These are phyloP conservation scores for Poeciliopsis retropinna DNA, from an alignment of 2,113 vertebrate species.

Conservation along the genomic window DNA sequence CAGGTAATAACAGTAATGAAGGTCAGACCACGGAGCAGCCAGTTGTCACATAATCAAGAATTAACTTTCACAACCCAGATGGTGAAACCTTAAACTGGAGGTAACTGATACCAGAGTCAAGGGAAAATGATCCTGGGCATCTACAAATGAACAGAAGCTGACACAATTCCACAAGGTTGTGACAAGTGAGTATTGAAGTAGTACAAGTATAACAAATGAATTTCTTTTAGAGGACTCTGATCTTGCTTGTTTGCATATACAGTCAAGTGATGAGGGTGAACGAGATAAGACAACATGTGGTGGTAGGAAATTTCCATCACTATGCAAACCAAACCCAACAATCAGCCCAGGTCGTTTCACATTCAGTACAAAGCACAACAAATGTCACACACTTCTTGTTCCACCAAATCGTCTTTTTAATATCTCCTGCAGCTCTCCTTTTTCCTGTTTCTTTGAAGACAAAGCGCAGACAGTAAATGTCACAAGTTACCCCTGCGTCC, in stretches of 20 bases:
- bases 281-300: constrained; percentile 1
- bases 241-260: constrained; percentile 49
- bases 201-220: constrained; percentile 26
- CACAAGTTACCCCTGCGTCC: constrained; percentile 31
- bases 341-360: not conserved
- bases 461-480: constrained; percentile 57
- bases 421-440: constrained; percentile 29
- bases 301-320: constrained; percentile 42
- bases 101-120: constrained; percentile 51
- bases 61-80: constrained; percentile 49
- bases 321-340: constrained; percentile 1
- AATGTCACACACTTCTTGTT: not conserved
- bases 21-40: constrained; percentile 43
- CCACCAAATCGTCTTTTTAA: not conserved
- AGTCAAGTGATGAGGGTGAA: constrained; percentile 33
- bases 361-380: constrained; percentile 7
- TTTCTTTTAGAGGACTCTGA: constrained; percentile 5
- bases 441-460: constrained; percentile 43
- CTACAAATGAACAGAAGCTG: constrained; percentile 30
- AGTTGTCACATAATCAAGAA: constrained; percentile 43
- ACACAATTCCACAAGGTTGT: constrained; percentile 10
- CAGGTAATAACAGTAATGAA: not conserved
- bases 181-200: constrained; percentile 31
- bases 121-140: constrained; percentile 61
- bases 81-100: constrained; percentile 64